Percentiles rank a stretch among this genome's conserved stretches.
These are phyloP conservation scores for Oscheius sp. DNA, from an alignment of 2,888 invertebrate species.

Conservation along the genomic window DNA sequence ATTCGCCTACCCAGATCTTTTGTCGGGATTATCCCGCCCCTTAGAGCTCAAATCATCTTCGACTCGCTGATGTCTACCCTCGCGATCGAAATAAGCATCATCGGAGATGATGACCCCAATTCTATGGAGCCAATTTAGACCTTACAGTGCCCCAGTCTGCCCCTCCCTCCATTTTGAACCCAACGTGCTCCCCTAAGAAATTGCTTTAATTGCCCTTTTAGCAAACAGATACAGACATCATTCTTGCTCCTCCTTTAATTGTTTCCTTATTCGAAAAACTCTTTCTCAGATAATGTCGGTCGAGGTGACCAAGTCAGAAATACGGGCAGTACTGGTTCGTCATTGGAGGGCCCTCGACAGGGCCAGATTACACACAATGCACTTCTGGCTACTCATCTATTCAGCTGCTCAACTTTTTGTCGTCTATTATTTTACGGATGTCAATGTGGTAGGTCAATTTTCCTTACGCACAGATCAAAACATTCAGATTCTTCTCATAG, in stretches of 20 bases:
- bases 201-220: constrained; percentile 6
- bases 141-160: neutral
- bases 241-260: neutral
- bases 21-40: constrained; percentile 19
- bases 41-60: constrained; percentile 2
- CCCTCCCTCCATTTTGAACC: neutral
- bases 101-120: neutral
- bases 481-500: constrained; percentile 33
- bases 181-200: neutral
- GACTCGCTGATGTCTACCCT: neutral
- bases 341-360: constrained; percentile 71
- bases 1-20: neutral
- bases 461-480: neutral
- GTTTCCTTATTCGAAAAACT: neutral
- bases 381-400: constrained; percentile 70
- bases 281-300: constrained; percentile 17
- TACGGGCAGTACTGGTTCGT: constrained; percentile 66
- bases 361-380: constrained; percentile 70
- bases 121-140: neutral
- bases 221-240: neutral
- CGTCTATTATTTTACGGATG: constrained; percentile 65
- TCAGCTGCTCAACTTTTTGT: constrained; percentile 68
- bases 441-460: constrained; percentile 40
- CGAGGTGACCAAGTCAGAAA: constrained; percentile 51
- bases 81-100: constrained; percentile 4